phyloP scores from a whole-genome alignment of 2,797 vertebrate genomes.

The Ceryle rudis region DNA sequence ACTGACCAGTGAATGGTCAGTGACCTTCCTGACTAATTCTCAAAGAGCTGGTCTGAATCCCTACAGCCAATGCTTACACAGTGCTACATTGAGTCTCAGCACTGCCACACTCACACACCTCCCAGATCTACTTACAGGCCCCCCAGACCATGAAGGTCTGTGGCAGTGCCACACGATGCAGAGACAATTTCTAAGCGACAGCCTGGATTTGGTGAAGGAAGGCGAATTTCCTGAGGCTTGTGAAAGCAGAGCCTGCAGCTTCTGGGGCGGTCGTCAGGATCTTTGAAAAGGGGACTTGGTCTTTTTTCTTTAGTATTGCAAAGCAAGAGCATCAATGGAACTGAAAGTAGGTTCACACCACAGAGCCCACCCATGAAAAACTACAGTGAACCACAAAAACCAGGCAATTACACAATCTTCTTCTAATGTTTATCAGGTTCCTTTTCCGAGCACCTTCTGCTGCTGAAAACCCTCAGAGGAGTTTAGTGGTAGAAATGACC shows the following conservation, averaged over 20 bases:
- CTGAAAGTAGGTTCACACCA: conserved; percentile 19
- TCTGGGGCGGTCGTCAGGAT: neutral
- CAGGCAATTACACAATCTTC: conserved; percentile 8
- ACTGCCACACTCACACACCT: neutral
- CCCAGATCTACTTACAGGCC: neutral
- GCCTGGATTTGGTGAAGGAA: neutral
- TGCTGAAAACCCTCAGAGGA: neutral
- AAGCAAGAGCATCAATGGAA: neutral
- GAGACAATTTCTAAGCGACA: neutral
- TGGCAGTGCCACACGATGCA: neutral
- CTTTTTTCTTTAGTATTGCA: neutral
- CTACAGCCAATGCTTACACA: neutral
- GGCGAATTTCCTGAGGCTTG: accelerated
- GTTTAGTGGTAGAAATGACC: neutral
- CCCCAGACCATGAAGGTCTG: accelerated
- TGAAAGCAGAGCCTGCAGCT: neutral
- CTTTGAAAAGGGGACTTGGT: neutral
- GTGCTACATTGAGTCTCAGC: neutral
- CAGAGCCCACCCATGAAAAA: conserved; percentile 39
- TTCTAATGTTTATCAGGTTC: neutral
- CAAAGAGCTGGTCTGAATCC: neutral
- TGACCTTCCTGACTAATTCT: neutral
- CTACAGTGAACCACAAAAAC: neutral
- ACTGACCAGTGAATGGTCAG: neutral
- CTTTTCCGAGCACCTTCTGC: neutral